A percentile compares a stretch with the other conserved stretches of the same genome.
phyloP scores from a whole-genome alignment of 2,113 vertebrate species.

The sheep (Ovis aries) region DNA sequence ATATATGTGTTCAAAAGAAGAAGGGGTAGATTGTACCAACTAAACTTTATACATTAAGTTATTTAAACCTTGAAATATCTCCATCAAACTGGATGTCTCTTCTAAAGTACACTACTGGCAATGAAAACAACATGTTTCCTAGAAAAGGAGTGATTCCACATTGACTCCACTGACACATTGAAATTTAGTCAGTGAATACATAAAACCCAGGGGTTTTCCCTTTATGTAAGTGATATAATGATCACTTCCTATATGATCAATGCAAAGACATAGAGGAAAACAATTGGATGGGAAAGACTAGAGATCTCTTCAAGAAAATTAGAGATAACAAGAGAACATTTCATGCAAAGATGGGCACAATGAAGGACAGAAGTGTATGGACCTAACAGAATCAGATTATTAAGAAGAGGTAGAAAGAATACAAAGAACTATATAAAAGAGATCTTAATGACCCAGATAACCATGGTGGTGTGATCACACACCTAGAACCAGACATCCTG shows the following conservation, averaged over 20 bases:
- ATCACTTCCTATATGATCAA: not conserved
- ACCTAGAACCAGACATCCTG: not conserved
- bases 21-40: not conserved
- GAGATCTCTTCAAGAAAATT: not conserved
- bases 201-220: not conserved
- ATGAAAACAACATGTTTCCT: not conserved
- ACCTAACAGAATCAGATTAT: not conserved
- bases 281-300: not conserved
- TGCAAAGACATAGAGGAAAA: not conserved
- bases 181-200: not conserved
- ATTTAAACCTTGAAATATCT: not conserved
- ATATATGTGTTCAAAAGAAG: not conserved
- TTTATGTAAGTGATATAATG: not conserved
- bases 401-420: not conserved
- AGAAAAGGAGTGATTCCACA: not conserved
- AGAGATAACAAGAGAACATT: not conserved
- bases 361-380: not conserved
- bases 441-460: not conserved
- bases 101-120: not conserved
- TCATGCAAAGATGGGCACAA: not conserved
- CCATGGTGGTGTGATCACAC: not conserved
- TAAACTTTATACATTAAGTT: not conserved
- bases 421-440: not conserved
- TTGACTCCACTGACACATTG: not conserved
- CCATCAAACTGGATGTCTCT: not conserved